Evolutionary conservation across 2,797 vertebrate species (phyloP).

Genomic region (Pampus argenteus): DNA sequence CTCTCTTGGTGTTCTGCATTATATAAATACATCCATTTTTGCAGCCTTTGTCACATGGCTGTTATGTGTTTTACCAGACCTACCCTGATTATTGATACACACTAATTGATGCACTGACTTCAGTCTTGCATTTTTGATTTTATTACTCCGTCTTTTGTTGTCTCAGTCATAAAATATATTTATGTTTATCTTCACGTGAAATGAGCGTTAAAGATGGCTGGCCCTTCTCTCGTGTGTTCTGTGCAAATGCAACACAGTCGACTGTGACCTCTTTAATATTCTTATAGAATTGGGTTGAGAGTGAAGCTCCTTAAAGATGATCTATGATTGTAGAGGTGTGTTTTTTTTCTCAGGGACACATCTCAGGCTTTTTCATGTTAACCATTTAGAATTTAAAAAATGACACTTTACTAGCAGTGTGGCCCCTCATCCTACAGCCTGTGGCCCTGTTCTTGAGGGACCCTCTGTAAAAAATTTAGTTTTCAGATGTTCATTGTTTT

Average conservation of each 20-base stretch:
- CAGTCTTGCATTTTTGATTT: constrained; percentile 37
- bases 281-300: not conserved
- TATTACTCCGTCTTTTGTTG: not conserved
- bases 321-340: constrained; percentile 42
- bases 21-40: not conserved
- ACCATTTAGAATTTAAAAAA: constrained; percentile 15
- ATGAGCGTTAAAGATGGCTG: constrained; percentile 42
- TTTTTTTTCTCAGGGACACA: constrained; percentile 41
- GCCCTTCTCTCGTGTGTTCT: constrained; percentile 37
- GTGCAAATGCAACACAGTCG: constrained; percentile 26
- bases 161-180: constrained; percentile 10
- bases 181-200: constrained; percentile 15
- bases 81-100: constrained; percentile 22
- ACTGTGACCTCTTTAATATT: constrained; percentile 23
- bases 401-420: constrained; percentile 26
- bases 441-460: not conserved
- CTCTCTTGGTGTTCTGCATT: constrained; percentile 1
- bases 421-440: not conserved
- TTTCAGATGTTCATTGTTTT: not conserved
- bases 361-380: constrained; percentile 23
- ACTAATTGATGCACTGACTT: constrained; percentile 33
- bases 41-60: not conserved
- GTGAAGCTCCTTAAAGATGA: constrained; percentile 12
- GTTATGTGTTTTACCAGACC: constrained; percentile 2
- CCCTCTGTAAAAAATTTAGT: not conserved